These are phyloP conservation scores for Fukomys damarensis DNA, from an alignment of 2,113 vertebrate genomes.

Conservation along the genomic window DNA sequence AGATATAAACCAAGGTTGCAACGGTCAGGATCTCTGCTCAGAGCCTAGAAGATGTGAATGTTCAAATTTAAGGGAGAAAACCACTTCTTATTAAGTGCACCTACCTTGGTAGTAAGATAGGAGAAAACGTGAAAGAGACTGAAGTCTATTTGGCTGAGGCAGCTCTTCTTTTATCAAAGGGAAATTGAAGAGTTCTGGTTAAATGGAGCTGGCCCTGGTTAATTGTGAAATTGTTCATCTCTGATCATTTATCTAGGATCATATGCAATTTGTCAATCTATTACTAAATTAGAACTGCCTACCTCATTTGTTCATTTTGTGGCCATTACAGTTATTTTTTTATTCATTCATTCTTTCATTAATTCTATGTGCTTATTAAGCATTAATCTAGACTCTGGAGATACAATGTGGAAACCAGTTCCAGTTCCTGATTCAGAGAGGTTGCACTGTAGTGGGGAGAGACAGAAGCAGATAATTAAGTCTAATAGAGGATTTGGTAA, in stretches of 20 bases:
- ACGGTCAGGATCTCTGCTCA: not conserved
- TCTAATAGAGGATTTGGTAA: not conserved
- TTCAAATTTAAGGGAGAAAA: conserved; percentile 2
- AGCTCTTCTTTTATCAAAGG: not conserved
- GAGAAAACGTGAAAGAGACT: not conserved
- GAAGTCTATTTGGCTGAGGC: not conserved
- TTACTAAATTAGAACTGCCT: not conserved
- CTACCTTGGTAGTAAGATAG: not conserved
- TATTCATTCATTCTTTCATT: not conserved
- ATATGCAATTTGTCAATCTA: not conserved
- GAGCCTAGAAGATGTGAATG: not conserved
- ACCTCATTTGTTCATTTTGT: conserved; percentile 5
- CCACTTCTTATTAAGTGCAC: not conserved
- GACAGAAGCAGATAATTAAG: not conserved
- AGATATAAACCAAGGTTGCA: conserved; percentile 3
- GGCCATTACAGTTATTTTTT: not conserved
- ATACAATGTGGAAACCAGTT: not conserved
- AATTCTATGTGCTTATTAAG: not conserved
- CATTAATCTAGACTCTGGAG: not conserved
- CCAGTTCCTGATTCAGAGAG: not conserved
- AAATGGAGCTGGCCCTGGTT: not conserved
- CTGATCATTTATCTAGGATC: not conserved
- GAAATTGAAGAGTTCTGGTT: not conserved
- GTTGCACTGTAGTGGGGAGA: not conserved
- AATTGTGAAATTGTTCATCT: not conserved